A percentile compares a stretch with the other conserved stretches of the same genome.
phyloP scores from a whole-genome alignment of 2,888 invertebrate species.

The Campaea margaritaria region DNA sequence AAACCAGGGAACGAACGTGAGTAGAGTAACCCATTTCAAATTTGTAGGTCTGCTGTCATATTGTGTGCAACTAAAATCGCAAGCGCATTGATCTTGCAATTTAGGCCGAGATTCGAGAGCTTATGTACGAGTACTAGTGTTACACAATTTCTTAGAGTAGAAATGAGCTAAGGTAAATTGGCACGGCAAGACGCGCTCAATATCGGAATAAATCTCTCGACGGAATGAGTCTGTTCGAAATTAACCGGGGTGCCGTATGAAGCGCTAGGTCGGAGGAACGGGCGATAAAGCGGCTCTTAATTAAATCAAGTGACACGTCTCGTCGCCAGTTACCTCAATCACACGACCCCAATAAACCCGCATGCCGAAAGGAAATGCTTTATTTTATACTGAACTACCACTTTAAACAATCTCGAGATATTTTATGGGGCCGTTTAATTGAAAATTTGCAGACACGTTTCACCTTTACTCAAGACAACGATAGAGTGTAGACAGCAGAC shows the following conservation, averaged over 20 bases:
- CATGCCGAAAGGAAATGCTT: slow-evolving; percentile 68
- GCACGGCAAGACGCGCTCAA: slow-evolving; percentile 58
- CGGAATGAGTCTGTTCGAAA: slow-evolving; percentile 77
- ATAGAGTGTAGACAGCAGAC: slow-evolving; percentile 15
- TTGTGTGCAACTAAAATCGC: background rate
- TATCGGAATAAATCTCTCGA: slow-evolving; percentile 78
- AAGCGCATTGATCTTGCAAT: slow-evolving; percentile 13
- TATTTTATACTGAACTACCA: slow-evolving; percentile 57
- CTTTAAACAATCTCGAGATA: slow-evolving; percentile 41
- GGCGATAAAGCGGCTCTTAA: slow-evolving; percentile 83
- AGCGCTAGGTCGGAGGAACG: slow-evolving; percentile 75
- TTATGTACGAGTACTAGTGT: too few relatives aligned
- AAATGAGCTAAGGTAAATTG: slow-evolving; percentile 34
- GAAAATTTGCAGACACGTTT: slow-evolving; percentile 37
- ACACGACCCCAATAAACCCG: slow-evolving; percentile 82
- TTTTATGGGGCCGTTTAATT: slow-evolving; percentile 39
- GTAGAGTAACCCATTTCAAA: background rate
- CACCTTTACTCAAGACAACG: slow-evolving; percentile 35
- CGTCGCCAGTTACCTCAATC: slow-evolving; percentile 81
- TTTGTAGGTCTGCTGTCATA: background rate
- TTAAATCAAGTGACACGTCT: slow-evolving; percentile 85
- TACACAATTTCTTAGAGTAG: slow-evolving; percentile 26
- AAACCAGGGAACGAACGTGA: background rate
- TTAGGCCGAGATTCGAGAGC: slow-evolving; percentile 15
- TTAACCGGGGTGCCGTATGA: slow-evolving; percentile 72